Evolutionary conservation across 2,113 vertebrate genomes (phyloP).

Genomic region (Heptranchias perlo): DNA sequence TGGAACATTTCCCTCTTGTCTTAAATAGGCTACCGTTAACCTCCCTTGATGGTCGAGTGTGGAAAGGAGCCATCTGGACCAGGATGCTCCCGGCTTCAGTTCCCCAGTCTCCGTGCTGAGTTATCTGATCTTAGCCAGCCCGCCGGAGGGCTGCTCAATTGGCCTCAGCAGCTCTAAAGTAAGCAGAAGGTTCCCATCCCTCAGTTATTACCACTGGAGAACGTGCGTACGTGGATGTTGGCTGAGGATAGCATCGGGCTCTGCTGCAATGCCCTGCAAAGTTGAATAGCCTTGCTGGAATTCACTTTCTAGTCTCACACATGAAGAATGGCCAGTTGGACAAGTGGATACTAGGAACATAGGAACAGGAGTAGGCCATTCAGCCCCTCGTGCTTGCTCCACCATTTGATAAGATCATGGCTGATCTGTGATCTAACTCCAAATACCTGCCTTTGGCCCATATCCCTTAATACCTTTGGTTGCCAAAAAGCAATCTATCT

Average conservation of each 20-base stretch:
- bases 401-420: no score
- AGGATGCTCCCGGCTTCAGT: background rate
- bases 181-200: background rate
- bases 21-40: background rate
- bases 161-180: no score
- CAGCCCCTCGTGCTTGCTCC: no score
- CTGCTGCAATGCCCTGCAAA: background rate
- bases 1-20: no score
- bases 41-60: background rate
- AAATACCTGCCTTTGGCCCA: no score
- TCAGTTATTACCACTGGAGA: background rate
- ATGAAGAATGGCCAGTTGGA: background rate
- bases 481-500: no score
- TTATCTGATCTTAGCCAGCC: no score
- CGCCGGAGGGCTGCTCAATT: no score
- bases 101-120: background rate
- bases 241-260: background rate
- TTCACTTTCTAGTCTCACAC: background rate
- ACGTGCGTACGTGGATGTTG: background rate
- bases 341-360: background rate
- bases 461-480: no score
- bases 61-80: background rate
- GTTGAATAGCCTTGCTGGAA: background rate
- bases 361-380: no score
- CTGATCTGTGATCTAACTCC: no score